Percentiles rank a stretch among this genome's conserved stretches.
Evolutionary conservation across 2,113 vertebrate species (phyloP).

Genomic region (Hypocryptadius cinnamomeus): DNA sequence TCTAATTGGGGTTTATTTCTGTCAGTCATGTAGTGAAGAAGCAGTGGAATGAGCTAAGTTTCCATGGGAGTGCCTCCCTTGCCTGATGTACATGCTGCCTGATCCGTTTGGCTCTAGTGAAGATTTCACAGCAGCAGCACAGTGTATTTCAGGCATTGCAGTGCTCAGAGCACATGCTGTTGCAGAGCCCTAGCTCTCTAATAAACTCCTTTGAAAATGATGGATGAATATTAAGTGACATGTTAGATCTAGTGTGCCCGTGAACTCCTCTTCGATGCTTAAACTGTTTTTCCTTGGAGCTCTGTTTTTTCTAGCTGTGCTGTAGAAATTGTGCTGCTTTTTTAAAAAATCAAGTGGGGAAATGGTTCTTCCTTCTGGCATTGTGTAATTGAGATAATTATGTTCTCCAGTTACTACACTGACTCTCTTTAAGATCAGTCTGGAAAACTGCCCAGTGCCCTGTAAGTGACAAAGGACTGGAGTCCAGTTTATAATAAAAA

Average conservation of each 20-base stretch:
- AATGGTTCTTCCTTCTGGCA: background rate
- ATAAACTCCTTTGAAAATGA: background rate
- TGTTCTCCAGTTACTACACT: background rate
- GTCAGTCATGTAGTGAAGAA: background rate
- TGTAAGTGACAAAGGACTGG: background rate
- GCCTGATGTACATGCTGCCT: background rate
- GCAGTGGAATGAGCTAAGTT: background rate
- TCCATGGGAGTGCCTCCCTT: background rate
- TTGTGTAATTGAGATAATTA: background rate
- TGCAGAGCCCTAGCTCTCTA: background rate
- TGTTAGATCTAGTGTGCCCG: background rate
- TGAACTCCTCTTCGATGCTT: background rate
- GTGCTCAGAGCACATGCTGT: background rate
- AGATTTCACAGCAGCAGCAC: background rate
- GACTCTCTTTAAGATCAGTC: background rate
- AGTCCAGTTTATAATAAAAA: background rate
- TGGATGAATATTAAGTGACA: background rate
- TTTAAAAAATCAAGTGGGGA: background rate
- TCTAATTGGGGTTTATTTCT: background rate
- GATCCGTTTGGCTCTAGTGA: background rate
- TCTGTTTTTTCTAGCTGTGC: background rate
- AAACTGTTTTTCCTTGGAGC: background rate
- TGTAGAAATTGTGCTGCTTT: background rate
- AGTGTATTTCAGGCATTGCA: background rate
- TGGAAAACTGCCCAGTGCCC: conserved; percentile 3